These are phyloP conservation scores for Cosmorhoe ocellata DNA, from an alignment of 2,888 invertebrate species.

Conservation along the genomic window DNA sequence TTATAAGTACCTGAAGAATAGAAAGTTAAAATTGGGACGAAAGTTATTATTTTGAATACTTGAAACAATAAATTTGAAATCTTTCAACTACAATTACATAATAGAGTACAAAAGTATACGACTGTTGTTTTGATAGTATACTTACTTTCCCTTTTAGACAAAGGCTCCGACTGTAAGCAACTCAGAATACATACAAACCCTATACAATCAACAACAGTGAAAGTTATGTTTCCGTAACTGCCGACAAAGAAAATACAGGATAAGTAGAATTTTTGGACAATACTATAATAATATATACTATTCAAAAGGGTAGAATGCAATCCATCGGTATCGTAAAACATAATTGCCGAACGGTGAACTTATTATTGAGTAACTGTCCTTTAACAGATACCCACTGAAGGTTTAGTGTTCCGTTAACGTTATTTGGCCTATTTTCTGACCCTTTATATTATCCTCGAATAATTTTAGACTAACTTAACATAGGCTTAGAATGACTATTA, in stretches of 20 bases:
- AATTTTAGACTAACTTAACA: no score
- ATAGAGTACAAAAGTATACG: background rate
- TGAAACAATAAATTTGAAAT: background rate
- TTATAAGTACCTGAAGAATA: no score
- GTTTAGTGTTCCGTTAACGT: no score
- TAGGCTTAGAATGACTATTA: no score
- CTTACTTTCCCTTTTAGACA: slow-evolving; percentile 31
- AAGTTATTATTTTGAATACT: no score
- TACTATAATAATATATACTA: slow-evolving; percentile 7
- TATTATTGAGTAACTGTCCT: background rate
- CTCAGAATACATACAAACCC: background rate
- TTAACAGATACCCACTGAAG: background rate
- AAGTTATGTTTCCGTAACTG: slow-evolving; percentile 15
- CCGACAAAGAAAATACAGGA: slow-evolving; percentile 16
- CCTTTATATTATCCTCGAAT: no score
- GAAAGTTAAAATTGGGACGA: no score
- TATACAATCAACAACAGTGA: slow-evolving; percentile 16
- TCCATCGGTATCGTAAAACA: slow-evolving; percentile 10
- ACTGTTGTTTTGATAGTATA: slow-evolving; percentile 17
- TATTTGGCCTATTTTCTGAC: no score
- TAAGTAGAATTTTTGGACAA: slow-evolving; percentile 25
- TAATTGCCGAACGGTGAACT: background rate
- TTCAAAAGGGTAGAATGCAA: slow-evolving; percentile 20
- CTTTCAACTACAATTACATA: background rate
- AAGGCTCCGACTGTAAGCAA: slow-evolving; percentile 15